Base-by-base conservation (phyloP, 2,888 invertebrate genomes). In the Eutolmus rufibarbis region DNA sequence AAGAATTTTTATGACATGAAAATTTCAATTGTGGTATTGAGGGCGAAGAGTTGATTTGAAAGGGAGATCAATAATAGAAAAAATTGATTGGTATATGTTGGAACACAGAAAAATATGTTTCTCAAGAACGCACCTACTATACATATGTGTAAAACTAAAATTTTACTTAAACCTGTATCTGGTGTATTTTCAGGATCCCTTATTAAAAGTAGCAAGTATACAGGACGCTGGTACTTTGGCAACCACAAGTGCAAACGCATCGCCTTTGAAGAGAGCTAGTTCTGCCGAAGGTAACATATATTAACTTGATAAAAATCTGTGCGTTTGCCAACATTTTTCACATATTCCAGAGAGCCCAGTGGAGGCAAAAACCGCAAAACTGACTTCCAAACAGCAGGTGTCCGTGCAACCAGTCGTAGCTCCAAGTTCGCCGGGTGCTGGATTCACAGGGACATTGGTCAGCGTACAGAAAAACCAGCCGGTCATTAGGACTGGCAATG, bases 371-470 rank as follows among this genome's bases (percentile, higher is more conserved):
- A 85, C 40, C 57, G 31, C 23, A 46, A 85, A 85, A 43, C 28
- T 85, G 23, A 19, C 56, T 76, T 51, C 86, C 5, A 86, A 84
- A 66, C 66, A 66, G 66, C 82, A 84, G 19, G 43, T 84, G 16
- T 16, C 82, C 19, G n/a, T 66, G 31, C 86, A 79, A 34, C 43
- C 57, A 43, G 37, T 86, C 23, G 46, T 56, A 57, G 40, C n/a
- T 12, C 12, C 31, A n/a, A 85, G 46, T 74, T 57, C 78, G 12
- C 57, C 56, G 16, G 76, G 76, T 76, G 57, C 57, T 37, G 40
- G 76, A 37, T 23, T 78, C n/a, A 57, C 37, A 23, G 86, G 86
- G 88, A 88, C 88, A 76, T 88, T 89, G 46, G 85, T 88, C 57
- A 86, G 5, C 77, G 88, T 4, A 76, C 88, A 14, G 86, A 78